Percentiles rank a stretch among this genome's conserved stretches.
phyloP scores from a whole-genome alignment of 2,113 vertebrate species.

The Cebidichthys violaceus region DNA sequence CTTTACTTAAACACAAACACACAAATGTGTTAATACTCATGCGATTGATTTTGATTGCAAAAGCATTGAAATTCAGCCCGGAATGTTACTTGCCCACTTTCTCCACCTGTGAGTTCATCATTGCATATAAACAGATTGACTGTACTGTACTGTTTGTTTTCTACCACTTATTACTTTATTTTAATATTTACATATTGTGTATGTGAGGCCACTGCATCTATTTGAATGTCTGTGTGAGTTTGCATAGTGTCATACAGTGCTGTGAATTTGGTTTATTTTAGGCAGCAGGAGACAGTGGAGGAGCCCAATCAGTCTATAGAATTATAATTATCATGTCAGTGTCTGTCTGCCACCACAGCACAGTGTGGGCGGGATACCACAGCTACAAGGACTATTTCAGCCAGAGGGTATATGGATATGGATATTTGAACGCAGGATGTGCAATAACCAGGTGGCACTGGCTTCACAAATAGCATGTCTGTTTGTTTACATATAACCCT shows the following conservation, averaged over 20 bases:
- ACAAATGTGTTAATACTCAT: neutral
- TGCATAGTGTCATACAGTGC: slow-evolving; percentile 29
- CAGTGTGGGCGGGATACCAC: slow-evolving; percentile 69
- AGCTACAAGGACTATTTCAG: slow-evolving; percentile 48
- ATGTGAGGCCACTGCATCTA: neutral
- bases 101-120: neutral
- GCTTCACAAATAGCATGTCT: neutral
- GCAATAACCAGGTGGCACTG: neutral
- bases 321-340: slow-evolving; percentile 78
- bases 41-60: too few species aligned
- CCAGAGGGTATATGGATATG: neutral
- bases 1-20: neutral
- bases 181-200: slow-evolving; percentile 2
- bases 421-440: neutral
- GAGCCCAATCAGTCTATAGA: slow-evolving; percentile 67
- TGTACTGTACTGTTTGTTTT: neutral
- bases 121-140: neutral
- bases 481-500: neutral
- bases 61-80: too few species aligned
- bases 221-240: slow-evolving; percentile 21
- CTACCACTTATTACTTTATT: neutral
- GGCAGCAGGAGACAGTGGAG: slow-evolving; percentile 57
- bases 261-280: slow-evolving; percentile 68
- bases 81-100: neutral
- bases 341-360: slow-evolving; percentile 59